Percentiles rank a stretch among this genome's conserved stretches.
Conservation (phyloP, 2,113 vertebrate species). For the Triplophysa tibetana region DNA sequence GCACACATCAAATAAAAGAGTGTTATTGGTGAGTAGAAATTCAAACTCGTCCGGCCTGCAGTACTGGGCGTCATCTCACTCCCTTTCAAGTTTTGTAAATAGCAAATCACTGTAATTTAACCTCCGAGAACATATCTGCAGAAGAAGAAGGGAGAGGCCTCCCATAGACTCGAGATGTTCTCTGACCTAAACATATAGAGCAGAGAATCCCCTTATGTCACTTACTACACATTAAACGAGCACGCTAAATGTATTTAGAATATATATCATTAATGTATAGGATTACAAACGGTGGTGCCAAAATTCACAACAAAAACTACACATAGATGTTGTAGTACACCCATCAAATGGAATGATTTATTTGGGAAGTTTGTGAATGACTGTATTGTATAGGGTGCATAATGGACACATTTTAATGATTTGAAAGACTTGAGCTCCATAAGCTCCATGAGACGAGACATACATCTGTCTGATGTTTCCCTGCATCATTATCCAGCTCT, state of each 20-base stretch:
- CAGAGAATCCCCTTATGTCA: background rate
- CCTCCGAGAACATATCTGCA: slow-evolving; percentile 73
- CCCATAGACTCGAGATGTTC: background rate
- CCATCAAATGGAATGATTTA: background rate
- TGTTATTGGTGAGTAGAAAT: background rate
- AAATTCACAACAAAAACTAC: background rate
- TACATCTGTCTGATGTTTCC: background rate
- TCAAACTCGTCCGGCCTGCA: background rate
- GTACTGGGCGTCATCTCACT: slow-evolving; percentile 67
- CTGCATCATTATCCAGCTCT: background rate
- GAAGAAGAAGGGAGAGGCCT: slow-evolving; percentile 63
- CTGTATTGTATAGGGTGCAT: background rate
- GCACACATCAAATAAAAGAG: background rate
- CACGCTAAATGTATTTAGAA: too few relatives aligned
- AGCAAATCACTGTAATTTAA: slow-evolving; percentile 77
- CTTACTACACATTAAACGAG: background rate
- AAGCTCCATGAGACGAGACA: background rate
- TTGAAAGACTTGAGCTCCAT: too few relatives aligned
- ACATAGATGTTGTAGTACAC: background rate
- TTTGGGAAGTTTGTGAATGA: background rate
- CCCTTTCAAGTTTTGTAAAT: slow-evolving; percentile 76
- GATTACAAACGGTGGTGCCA: background rate
- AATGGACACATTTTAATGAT: too few relatives aligned
- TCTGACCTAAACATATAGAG: background rate
- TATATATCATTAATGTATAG: background rate